These are phyloP conservation scores for Tarsius wallacei DNA, from an alignment of 2,797 vertebrate species.

Conservation along the genomic window DNA sequence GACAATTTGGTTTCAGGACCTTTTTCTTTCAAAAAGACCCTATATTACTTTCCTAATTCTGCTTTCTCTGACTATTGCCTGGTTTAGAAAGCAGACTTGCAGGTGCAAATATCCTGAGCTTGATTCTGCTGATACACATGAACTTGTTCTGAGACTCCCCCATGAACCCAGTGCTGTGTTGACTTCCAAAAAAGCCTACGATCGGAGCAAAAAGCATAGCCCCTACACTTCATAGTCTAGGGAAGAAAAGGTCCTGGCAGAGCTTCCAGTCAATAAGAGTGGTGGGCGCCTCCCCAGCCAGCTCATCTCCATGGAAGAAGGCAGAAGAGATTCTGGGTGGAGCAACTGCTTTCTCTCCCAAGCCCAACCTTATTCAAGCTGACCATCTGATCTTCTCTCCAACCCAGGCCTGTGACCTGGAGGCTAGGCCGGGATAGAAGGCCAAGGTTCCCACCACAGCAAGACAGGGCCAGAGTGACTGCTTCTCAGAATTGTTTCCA, in stretches of 20 bases:
- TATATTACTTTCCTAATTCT: not conserved
- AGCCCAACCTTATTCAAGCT: not conserved
- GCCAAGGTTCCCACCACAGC: not conserved
- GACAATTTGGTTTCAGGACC: not conserved
- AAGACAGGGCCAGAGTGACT: not conserved
- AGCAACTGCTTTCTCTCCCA: not conserved
- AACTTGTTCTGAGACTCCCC: not conserved
- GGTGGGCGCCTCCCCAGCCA: not conserved
- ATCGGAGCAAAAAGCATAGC: not conserved
- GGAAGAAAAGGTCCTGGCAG: not conserved
- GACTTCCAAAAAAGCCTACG: not conserved
- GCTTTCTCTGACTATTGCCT: not conserved
- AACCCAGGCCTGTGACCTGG: not conserved
- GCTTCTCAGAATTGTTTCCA: not conserved
- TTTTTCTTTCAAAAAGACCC: not conserved
- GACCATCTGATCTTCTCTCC: not conserved
- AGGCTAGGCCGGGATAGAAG: rapidly evolving
- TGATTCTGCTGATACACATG: not conserved
- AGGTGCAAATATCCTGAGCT: not conserved
- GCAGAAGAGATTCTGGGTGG: not conserved
- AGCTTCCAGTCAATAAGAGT: not conserved
- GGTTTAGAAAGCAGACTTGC: not conserved
- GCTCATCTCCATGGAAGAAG: not conserved
- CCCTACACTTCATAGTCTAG: not conserved
- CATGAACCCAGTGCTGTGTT: not conserved